Percentiles rank a stretch among this genome's conserved stretches.
Conservation (phyloP, 2,888 invertebrate species). For the Tinea pellionella region DNA sequence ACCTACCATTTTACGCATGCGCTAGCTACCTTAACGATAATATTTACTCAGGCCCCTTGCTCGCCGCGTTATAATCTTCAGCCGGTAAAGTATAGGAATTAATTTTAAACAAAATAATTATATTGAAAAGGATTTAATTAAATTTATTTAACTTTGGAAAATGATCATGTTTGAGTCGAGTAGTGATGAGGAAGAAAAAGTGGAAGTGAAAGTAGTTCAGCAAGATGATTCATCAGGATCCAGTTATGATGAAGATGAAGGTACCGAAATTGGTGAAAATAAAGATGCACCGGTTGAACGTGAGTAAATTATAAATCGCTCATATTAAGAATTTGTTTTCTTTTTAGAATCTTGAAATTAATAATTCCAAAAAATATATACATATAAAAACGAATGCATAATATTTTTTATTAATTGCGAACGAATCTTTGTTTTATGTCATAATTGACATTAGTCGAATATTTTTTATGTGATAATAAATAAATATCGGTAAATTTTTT, state of each 20-base stretch:
- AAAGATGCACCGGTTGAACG: not conserved
- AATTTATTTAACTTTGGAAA: too few species aligned
- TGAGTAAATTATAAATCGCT: not conserved
- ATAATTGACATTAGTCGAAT: too few species aligned
- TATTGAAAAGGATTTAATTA: too few species aligned
- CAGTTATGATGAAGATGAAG: conserved; percentile 33
- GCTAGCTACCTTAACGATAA: not conserved
- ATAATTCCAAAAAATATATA: too few species aligned
- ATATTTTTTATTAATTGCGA: too few species aligned
- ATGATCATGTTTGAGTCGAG: conserved; percentile 18
- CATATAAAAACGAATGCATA: too few species aligned
- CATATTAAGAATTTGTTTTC: too few species aligned
- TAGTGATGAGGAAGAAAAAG: conserved; percentile 15
- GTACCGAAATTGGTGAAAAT: not conserved
- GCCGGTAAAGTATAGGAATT: not conserved
- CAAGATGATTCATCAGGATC: conserved; percentile 36
- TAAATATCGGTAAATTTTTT: not conserved
- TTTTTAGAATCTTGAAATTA: too few species aligned
- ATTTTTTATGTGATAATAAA: too few species aligned
- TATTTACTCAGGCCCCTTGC: not conserved
- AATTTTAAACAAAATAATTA: not conserved
- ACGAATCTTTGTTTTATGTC: too few species aligned
- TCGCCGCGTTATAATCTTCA: not conserved
- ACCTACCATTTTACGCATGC: too few species aligned
- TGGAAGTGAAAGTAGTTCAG: conserved; percentile 13